phyloP scores from a whole-genome alignment of 2,797 vertebrate genomes.

The Syngnathus acus region DNA sequence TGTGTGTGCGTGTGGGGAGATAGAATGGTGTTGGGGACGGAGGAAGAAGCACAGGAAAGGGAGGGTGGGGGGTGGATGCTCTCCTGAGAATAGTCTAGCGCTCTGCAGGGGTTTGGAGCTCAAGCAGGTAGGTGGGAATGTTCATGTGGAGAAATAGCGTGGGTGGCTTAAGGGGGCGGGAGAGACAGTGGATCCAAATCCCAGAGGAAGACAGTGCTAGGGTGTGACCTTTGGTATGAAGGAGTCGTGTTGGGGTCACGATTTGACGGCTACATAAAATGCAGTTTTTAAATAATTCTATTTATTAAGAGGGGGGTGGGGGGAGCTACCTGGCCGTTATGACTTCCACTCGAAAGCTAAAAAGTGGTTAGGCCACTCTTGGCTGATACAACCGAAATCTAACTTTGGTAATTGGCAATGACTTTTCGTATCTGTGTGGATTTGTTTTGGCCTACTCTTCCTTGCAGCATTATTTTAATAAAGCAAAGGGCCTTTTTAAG shows the following conservation, averaged over 20 bases:
- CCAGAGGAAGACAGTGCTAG: constrained; percentile 29
- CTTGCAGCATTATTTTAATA: too few relatives aligned
- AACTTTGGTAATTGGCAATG: too few relatives aligned
- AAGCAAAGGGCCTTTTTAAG: too few relatives aligned
- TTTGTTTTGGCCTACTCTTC: too few relatives aligned
- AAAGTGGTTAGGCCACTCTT: too few relatives aligned
- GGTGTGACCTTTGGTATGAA: constrained; percentile 49
- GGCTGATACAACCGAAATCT: too few relatives aligned
- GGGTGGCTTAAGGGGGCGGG: constrained; percentile 34
- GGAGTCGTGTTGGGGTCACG: constrained; percentile 48
- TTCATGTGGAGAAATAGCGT: constrained; percentile 40
- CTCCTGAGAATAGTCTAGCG: constrained; percentile 56
- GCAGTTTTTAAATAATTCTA: too few relatives aligned
- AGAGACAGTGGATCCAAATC: constrained; percentile 14
- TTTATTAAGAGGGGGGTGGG: too few relatives aligned
- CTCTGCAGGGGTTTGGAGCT: constrained; percentile 56
- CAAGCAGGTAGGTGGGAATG: constrained; percentile 62
- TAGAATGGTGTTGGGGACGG: not conserved
- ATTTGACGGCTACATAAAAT: constrained; percentile 3
- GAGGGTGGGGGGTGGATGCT: not conserved
- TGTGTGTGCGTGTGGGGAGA: constrained; percentile 13
- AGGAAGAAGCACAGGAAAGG: not conserved
- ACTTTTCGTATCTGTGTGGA: too few relatives aligned
- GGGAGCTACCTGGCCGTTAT: too few relatives aligned
- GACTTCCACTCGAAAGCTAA: too few relatives aligned